Conservation (phyloP, 2,888 invertebrate genomes). For the Papilio protenor region DNA sequence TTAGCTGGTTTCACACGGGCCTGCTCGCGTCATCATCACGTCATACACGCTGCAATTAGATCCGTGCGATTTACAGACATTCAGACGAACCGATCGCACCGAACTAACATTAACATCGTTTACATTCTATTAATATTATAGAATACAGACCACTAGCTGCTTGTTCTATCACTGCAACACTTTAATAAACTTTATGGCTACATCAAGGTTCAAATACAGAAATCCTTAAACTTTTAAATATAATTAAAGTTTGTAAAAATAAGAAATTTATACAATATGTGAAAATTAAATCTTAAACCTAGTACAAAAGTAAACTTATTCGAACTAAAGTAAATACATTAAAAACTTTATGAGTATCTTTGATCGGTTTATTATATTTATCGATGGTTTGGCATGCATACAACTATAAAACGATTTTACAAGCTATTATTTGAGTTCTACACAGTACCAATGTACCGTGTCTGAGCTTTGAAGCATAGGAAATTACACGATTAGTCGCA, state of each 20-base stretch:
- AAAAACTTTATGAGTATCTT: neutral
- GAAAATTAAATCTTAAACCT: too few species aligned
- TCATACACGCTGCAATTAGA: constrained; percentile 54
- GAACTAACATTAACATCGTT: neutral
- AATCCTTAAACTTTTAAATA: neutral
- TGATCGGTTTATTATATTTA: neutral
- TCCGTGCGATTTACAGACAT: constrained; percentile 42
- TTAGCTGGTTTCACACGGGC: constrained; percentile 50
- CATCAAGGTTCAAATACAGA: neutral
- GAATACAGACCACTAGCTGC: constrained; percentile 11
- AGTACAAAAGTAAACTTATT: neutral
- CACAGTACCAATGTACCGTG: neutral
- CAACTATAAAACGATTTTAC: constrained; percentile 10
- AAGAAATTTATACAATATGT: too few species aligned
- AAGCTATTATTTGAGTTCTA: neutral
- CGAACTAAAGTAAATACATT: neutral
- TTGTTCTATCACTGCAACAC: constrained; percentile 7
- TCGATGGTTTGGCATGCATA: neutral
- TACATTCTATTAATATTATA: constrained; percentile 26
- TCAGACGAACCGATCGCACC: constrained; percentile 4
- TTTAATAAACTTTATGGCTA: neutral
- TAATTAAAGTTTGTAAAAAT: too few species aligned
- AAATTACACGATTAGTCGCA: neutral
- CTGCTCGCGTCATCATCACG: constrained; percentile 55
- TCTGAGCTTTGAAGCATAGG: neutral